These are phyloP conservation scores for Mastigias papua DNA, from an alignment of 30 jellyfish, hydroid and myxozoan genomes.

Conservation along the genomic window DNA sequence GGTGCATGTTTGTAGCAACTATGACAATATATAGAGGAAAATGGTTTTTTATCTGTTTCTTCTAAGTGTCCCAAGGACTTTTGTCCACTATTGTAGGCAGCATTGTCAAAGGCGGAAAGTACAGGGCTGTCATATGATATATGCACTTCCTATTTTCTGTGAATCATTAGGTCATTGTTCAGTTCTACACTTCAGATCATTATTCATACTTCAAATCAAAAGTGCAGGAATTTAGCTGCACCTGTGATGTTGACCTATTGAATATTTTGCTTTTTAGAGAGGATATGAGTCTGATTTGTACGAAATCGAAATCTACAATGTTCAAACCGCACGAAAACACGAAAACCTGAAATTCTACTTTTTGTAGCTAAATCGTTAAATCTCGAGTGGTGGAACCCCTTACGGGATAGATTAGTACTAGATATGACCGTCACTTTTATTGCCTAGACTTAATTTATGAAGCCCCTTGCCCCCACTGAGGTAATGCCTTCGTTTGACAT, in stretches of 20 bases:
- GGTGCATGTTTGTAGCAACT: no score
- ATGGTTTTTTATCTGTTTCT: no score
- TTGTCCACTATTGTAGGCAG: no score
- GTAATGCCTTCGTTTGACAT: no score
- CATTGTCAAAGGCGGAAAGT: background rate
- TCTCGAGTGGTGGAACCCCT: background rate
- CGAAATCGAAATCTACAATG: background rate
- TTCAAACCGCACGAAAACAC: background rate
- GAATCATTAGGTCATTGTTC: background rate
- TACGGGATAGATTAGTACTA: background rate
- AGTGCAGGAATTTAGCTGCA: background rate
- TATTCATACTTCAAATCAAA: background rate
- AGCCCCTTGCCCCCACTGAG: no score
- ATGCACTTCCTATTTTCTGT: background rate
- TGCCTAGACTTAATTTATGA: no score
- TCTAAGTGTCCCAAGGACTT: no score
- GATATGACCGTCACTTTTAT: no score
- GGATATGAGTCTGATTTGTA: background rate
- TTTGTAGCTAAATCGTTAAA: background rate
- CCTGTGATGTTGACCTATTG: background rate
- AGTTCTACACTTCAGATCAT: background rate
- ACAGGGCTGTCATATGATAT: background rate
- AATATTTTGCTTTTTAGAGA: background rate
- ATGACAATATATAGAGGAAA: no score
- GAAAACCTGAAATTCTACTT: background rate